Evolutionary conservation across 2,888 invertebrate genomes (phyloP), one percentile per base, ranked within the genome.

Genomic region (Caenorhabditis sp.): DNA sequence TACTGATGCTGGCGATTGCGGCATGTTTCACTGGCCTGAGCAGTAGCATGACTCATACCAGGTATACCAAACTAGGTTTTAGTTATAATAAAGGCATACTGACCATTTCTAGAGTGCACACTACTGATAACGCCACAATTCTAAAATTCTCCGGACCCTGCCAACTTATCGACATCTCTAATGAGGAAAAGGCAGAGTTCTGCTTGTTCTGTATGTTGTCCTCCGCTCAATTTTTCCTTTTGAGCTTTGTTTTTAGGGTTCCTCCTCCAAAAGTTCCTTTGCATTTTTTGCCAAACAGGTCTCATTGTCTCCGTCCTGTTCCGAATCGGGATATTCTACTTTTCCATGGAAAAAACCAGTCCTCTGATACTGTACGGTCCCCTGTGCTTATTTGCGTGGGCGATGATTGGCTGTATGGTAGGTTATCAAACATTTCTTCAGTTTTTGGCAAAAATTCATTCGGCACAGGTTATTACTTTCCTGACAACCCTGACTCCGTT

Each of bases 121-220:
- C 2, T 13, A 2, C 2, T 40, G 40, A 40, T 6, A 13, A 40
- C 40, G 2, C 11, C 2, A 40, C 40, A 2, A 13, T 40, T 40
- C 11, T 40, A 8, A 8, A 40, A 24, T 51, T 51, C 9, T 5
- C 24, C 22, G 51, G 51, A 22, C 22, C 24, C 13, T 13, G 51
- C 11, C 2, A 24, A 4, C 20, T 51, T 22, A 1, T 51, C 4
- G 11, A 9, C 9, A 24, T 9, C 15, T 9, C 22, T 22, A 11
- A 24, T 2, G 51, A 51, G 24, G 4, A 8, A 1, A 51, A 51
- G 1, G 51, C 51, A 11, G 11, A 51, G 9, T 24, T 51, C 51
- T 51, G 51, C 51, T 24, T 51, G 51, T 51, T 24, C 51, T 51
- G 51, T 51, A 51, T 24, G 51, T 8, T 1, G 1, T 22, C 51